These are phyloP conservation scores for Atta texana DNA, from an alignment of 1,140 invertebrate species.

Conservation along the genomic window DNA sequence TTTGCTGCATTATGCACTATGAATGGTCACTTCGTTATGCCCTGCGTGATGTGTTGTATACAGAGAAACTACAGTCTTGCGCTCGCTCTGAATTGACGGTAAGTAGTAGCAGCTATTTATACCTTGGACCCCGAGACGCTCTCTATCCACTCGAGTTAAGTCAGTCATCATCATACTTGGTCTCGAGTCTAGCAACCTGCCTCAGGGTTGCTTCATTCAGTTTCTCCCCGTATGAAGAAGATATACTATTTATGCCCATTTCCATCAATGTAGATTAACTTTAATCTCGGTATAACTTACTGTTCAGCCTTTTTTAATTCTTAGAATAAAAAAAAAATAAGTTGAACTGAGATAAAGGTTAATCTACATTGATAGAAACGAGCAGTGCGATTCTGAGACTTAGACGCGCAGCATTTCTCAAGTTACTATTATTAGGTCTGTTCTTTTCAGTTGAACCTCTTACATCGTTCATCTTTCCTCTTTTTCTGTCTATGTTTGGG, in stretches of 20 bases:
- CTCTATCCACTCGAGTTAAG: slow-evolving; percentile 79
- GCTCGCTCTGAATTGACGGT: slow-evolving; percentile 74
- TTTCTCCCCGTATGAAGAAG: slow-evolving; percentile 22
- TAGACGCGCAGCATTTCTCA: background rate
- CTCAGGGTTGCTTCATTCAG: slow-evolving; percentile 70
- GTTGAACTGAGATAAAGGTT: no score
- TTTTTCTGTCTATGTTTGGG: no score
- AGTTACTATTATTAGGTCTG: background rate
- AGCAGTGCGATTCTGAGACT: background rate
- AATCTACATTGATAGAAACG: no score
- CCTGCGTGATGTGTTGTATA: slow-evolving; percentile 61
- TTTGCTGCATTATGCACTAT: slow-evolving; percentile 43
- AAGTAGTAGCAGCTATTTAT: slow-evolving; percentile 80
- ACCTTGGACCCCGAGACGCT: slow-evolving; percentile 69
- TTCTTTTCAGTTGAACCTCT: no score
- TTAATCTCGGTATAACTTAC: no score
- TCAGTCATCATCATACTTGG: slow-evolving; percentile 76
- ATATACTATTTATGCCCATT: slow-evolving; percentile 48
- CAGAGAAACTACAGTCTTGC: slow-evolving; percentile 65
- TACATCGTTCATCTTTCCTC: no score
- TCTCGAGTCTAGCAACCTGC: slow-evolving; percentile 65
- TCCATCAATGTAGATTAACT: no score
- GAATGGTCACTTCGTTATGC: slow-evolving; percentile 51
- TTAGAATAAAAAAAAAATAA: no score
- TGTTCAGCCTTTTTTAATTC: no score